Evolutionary conservation across 2,113 vertebrate genomes (phyloP).

Genomic region (Aspiorhynchus laticeps): DNA sequence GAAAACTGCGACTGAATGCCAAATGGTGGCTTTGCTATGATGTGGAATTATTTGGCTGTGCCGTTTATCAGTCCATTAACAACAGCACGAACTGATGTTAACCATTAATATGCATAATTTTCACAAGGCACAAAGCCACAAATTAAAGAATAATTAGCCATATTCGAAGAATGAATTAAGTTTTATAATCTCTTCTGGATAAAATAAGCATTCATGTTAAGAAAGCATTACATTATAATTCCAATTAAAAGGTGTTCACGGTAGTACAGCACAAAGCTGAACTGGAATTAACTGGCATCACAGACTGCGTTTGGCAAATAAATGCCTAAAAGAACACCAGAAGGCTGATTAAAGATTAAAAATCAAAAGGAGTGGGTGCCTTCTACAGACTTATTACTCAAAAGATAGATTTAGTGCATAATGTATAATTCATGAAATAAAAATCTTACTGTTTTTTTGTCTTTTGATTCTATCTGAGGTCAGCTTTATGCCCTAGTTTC

Average conservation of each 20-base stretch:
- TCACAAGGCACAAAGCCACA: constrained; percentile 31
- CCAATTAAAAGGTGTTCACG: neutral
- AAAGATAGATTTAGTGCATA: neutral
- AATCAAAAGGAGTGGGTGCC: neutral
- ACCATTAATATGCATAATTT: constrained; percentile 35
- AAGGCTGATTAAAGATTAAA: constrained; percentile 21
- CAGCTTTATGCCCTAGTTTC: neutral
- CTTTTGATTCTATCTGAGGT: neutral
- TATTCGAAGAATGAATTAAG: neutral
- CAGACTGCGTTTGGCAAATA: constrained; percentile 18
- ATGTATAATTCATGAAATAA: constrained; percentile 19
- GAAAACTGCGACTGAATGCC: constrained; percentile 47
- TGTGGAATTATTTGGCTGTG: constrained; percentile 39
- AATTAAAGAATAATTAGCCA: constrained; percentile 37
- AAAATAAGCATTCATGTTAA: neutral
- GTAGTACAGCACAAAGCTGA: neutral
- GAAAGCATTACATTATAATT: constrained; percentile 4
- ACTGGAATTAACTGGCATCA: constrained; percentile 5
- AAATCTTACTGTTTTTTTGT: neutral
- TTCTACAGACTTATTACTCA: constrained; percentile 10
- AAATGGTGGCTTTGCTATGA: constrained; percentile 54
- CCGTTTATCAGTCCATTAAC: constrained; percentile 42
- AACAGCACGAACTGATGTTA: constrained; percentile 36
- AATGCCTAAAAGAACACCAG: constrained; percentile 24
- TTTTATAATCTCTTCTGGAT: neutral